Percentiles rank a stretch among this genome's conserved stretches.
These are phyloP conservation scores for Nomada ruficornis DNA, from an alignment of 2,888 invertebrate genomes.

Conservation along the genomic window DNA sequence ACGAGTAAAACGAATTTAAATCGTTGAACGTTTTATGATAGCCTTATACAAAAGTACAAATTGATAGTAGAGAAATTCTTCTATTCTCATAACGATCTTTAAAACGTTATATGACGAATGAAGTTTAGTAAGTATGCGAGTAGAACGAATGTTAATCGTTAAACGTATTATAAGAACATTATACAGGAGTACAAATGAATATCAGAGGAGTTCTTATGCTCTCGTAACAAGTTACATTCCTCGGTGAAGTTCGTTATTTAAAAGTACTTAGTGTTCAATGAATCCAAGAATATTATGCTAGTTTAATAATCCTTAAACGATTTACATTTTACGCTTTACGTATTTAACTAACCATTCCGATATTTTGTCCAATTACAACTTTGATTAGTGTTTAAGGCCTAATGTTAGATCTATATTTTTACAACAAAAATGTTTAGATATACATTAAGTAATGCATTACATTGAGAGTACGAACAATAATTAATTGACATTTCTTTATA, in stretches of 20 bases:
- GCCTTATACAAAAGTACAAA: constrained; percentile 27
- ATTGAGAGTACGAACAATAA: background rate
- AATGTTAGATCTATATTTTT: constrained; percentile 27
- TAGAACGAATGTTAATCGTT: no score
- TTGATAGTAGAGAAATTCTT: background rate
- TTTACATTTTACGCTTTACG: constrained; percentile 5
- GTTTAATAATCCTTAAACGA: background rate
- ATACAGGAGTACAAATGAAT: no score
- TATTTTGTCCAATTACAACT: constrained; percentile 25
- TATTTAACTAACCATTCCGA: constrained; percentile 30
- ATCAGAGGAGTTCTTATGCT: no score
- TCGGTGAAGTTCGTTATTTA: constrained; percentile 5
- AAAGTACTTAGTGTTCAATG: constrained; percentile 30
- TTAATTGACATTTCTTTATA: background rate
- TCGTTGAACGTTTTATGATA: background rate
- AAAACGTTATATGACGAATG: background rate
- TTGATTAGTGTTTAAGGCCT: constrained; percentile 1
- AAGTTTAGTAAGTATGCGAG: no score
- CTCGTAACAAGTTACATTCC: no score
- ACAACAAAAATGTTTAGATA: background rate
- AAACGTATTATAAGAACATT: no score
- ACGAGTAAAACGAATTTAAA: background rate
- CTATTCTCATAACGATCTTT: background rate
- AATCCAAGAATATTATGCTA: constrained; percentile 2
- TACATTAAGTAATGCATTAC: no score